These are phyloP conservation scores for Creontiades dilutus DNA, from an alignment of 2,888 invertebrate genomes.

Conservation along the genomic window DNA sequence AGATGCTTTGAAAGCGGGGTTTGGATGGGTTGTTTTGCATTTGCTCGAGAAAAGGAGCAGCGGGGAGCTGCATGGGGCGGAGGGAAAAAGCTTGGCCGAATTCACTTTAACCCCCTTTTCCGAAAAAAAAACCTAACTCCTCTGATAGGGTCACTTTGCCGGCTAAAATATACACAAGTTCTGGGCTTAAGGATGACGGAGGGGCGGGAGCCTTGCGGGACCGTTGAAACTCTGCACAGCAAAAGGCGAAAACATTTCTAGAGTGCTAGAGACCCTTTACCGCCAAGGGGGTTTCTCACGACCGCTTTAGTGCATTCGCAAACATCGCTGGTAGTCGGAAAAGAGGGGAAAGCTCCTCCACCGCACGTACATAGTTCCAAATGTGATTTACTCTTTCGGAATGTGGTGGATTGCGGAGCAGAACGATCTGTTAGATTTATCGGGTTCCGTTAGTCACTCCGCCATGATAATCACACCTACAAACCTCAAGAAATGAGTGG, in stretches of 20 bases:
- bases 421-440: too few relatives aligned
- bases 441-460: too few relatives aligned
- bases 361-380: background rate
- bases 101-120: conserved; percentile 59
- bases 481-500: too few relatives aligned
- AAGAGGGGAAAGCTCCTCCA: background rate
- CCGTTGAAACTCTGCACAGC: background rate
- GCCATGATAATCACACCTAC: too few relatives aligned
- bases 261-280: conserved; percentile 4
- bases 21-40: conserved; percentile 70
- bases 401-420: too few relatives aligned
- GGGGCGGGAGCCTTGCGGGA: background rate
- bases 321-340: background rate
- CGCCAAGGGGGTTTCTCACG: background rate
- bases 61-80: background rate
- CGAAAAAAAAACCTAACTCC: conserved; percentile 34
- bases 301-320: background rate
- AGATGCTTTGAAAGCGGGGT: conserved; percentile 70
- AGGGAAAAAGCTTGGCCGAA: conserved; percentile 57
- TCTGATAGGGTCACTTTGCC: conserved; percentile 73
- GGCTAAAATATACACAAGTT: conserved; percentile 73
- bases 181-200: background rate
- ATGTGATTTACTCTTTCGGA: background rate
- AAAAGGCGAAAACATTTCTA: conserved; percentile 67
- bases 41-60: conserved; percentile 46